These are phyloP conservation scores for Andrena cerasifolii DNA, from an alignment of 1,140 invertebrate species.

Conservation along the genomic window DNA sequence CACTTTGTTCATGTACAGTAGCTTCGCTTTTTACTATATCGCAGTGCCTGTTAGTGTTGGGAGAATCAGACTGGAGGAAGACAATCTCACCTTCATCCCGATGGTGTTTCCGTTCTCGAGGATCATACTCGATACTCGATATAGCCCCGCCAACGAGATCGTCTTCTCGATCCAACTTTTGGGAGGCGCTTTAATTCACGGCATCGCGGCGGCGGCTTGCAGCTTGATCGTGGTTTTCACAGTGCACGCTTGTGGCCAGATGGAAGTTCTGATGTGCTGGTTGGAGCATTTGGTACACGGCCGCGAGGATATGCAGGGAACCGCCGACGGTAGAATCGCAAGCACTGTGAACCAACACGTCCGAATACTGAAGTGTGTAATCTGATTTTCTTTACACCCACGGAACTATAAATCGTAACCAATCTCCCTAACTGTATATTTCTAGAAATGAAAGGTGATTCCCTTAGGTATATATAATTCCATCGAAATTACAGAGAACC, in stretches of 20 bases:
- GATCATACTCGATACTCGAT: slow-evolving; percentile 50
- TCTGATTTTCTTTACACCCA: neutral
- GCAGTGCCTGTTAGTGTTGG: slow-evolving; percentile 36
- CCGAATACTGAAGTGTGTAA: slow-evolving; percentile 56
- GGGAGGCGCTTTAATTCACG: slow-evolving; percentile 57
- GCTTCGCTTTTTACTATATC: slow-evolving; percentile 51
- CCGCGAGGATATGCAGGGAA: slow-evolving; percentile 14
- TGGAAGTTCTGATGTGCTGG: slow-evolving; percentile 66
- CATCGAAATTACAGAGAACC: too few species aligned
- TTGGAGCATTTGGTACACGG: slow-evolving; percentile 51
- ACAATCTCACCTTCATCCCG: slow-evolving; percentile 48
- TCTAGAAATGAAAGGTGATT: too few species aligned
- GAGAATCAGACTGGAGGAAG: neutral
- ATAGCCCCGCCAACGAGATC: slow-evolving; percentile 60
- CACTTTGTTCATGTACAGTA: slow-evolving; percentile 43
- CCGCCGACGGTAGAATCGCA: slow-evolving; percentile 59
- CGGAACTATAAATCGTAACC: neutral
- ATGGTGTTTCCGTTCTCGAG: slow-evolving; percentile 64
- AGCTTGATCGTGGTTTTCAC: slow-evolving; percentile 67
- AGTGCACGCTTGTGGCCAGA: slow-evolving; percentile 69
- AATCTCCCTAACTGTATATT: too few species aligned
- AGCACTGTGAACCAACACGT: slow-evolving; percentile 70
- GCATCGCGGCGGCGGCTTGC: slow-evolving; percentile 55
- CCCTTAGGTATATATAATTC: too few species aligned
- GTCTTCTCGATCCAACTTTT: slow-evolving; percentile 59